Percentiles rank a stretch among this genome's conserved stretches.
Conservation (phyloP, 1,140 invertebrate genomes). For the Pomacea maculata region DNA sequence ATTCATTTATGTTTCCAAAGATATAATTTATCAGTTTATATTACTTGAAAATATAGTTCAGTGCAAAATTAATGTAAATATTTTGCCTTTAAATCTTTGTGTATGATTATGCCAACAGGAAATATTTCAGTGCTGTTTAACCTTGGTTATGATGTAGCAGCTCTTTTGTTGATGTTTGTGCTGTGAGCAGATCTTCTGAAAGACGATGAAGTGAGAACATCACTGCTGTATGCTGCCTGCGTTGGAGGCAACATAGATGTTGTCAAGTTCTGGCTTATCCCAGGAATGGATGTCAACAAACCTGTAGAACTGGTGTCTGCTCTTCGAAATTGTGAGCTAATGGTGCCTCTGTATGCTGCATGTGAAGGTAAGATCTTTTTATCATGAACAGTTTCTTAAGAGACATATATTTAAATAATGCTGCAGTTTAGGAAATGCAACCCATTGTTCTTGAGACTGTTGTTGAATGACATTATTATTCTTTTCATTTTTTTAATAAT, state of each 20-base stretch:
- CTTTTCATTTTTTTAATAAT: not conserved
- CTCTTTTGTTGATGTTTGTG: constrained; percentile 14
- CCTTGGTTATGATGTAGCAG: not conserved
- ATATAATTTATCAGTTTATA: not conserved
- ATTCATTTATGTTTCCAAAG: not conserved
- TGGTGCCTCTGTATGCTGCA: constrained; percentile 82
- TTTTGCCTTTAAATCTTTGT: not conserved
- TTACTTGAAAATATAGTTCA: not conserved
- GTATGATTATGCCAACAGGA: not conserved
- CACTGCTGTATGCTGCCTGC: constrained; percentile 49
- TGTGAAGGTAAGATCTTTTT: constrained; percentile 37
- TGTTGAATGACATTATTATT: too few species aligned
- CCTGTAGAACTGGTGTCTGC: constrained; percentile 33
- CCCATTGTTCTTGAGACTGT: too few species aligned
- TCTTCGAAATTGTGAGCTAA: constrained; percentile 82
- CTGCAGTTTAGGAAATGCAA: too few species aligned
- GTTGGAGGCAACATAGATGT: constrained; percentile 39
- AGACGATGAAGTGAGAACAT: constrained; percentile 32
- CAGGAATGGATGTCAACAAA: constrained; percentile 43
- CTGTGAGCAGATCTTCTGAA: constrained; percentile 37
- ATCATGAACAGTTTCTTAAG: not conserved
- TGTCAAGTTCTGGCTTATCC: constrained; percentile 40
- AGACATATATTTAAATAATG: too few species aligned
- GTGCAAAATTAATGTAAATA: not conserved
- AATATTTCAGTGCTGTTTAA: not conserved